Base-by-base conservation (phyloP, 2,888 invertebrate species). In the Drosophila mimetica region DNA sequence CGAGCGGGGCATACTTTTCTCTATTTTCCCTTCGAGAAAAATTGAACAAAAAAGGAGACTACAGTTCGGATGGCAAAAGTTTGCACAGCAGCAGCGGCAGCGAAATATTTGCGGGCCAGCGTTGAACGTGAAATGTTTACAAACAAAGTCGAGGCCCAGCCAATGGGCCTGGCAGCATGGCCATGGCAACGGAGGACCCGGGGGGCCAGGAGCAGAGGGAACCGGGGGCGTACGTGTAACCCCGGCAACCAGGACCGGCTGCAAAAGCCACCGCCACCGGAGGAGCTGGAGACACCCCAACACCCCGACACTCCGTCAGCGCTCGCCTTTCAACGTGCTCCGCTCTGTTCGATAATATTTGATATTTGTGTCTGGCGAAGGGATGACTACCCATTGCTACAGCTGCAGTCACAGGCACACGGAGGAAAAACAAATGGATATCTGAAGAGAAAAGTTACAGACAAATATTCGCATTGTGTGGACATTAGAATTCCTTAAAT, bases 61-160 rank as follows among this genome's bases (percentile, higher is more conserved):
- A 14, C n/a, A 44, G 71, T 70, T 79, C 77, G 79, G 75, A 86
- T 86, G 79, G 79, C 78, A 79, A 82, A 85, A 84, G 84, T 83
- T 84, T 86, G 77, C 75, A 72, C 75, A 76, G 81, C 74, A 67
- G 76, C 70, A 74, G 79, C 72, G 73, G 76, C 39, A 39, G 63
- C 60, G 60, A 51, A 64, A 61, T 61, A 61, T 64, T 64, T 64
- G 61, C 44, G 65, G 70, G 63, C 41, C 63, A 55, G 53, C 75
- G 69, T 73, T 78, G 71, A 77, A 84, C 83, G 84, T 85, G 83
- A 79, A 86, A 81, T 86, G 86, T 86, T 85, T 86, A 86, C 84
- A 85, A 86, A 86, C 84, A 76, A 85, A 79, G 76, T 77, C 63
- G 74, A 60, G 71, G 42, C 74, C 76, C 60, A 61, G 78, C 73